Evolutionary conservation across 2,888 invertebrate species (phyloP), one percentile per base, ranked within the genome.

Genomic region (Falcaria lacertinaria): DNA sequence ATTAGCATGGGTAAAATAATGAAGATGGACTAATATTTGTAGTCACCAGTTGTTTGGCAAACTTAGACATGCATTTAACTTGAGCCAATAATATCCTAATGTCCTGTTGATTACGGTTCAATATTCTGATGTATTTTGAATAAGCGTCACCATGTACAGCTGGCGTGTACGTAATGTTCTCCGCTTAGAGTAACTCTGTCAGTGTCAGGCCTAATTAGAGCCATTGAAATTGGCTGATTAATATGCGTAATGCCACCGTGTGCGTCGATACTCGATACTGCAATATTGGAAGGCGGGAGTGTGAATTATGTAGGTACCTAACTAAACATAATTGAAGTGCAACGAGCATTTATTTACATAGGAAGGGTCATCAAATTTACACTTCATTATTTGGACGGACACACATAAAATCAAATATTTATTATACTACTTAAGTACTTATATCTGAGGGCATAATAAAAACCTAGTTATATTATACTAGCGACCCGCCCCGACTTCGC

Each of bases 151-250:
- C 52, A 54, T 38, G 39, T 45, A 40, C 51, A 45, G 41, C 40
- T 59, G 53, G 62, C 47, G 41, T 54, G 45, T 65, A 46, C 64
- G 61, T 69, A 61, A 72, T 67, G 60, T 64, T 67, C 69, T 57
- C 54, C 75, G 80, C 74, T 82, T 80, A 79, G 78, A 74, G 80
- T 80, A 75, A 80, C 80, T 78, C 82, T 80, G 84, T 81, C 80
- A 82, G 75, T 81, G 84, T 83, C 85, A 84, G 80, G 59, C 59
- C 73, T 86, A 85, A 87, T 87, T 87, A 87, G 77, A 73, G 74
- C 83, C 74, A 85, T 87, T 87, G 80, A 82, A 79, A 82, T 82
- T 71, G 77, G 76, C 77, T 85, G 85, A 87, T 87, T 85, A 85
- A 83, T 87, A 86, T 82, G 82, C 83, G 80, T 73, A 76, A 69